These are phyloP conservation scores for Therioaphis trifolii DNA, from an alignment of 2,888 invertebrate species.

Conservation along the genomic window DNA sequence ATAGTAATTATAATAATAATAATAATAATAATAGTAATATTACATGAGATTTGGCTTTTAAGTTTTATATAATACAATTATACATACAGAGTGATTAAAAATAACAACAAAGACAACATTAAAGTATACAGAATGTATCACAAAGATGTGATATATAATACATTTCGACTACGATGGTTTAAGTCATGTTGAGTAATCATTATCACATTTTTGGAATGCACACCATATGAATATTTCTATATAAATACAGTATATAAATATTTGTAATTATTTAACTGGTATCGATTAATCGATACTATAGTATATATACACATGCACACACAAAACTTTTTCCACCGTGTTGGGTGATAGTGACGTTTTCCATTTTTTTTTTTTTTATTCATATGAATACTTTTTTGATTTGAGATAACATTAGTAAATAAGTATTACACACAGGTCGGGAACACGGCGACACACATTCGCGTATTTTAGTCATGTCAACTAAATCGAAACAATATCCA, in stretches of 20 bases:
- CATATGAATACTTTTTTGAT: too few species aligned
- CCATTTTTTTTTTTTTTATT: not conserved
- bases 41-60: not conserved
- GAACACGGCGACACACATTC: not conserved
- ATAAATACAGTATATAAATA: too few species aligned
- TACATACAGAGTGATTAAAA: constrained; percentile 26
- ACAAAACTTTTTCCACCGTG: too few species aligned
- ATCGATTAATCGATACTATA: too few species aligned
- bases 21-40: not conserved
- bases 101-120: not conserved
- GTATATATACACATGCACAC: too few species aligned
- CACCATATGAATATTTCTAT: too few species aligned
- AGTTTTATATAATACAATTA: constrained; percentile 4
- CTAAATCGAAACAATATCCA: constrained; percentile 55
- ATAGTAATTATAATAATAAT: constrained; percentile 24
- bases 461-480: constrained; percentile 49
- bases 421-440: not conserved
- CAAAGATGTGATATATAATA: too few species aligned
- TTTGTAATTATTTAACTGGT: too few species aligned
- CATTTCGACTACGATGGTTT: too few species aligned
- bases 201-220: too few species aligned
- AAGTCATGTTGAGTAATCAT: too few species aligned
- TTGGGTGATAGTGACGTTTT: not conserved
- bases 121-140: too few species aligned
- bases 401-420: constrained; percentile 1